These are phyloP conservation scores for Dolichopus griseipennis DNA, from an alignment of 2,888 invertebrate species.

Conservation along the genomic window DNA sequence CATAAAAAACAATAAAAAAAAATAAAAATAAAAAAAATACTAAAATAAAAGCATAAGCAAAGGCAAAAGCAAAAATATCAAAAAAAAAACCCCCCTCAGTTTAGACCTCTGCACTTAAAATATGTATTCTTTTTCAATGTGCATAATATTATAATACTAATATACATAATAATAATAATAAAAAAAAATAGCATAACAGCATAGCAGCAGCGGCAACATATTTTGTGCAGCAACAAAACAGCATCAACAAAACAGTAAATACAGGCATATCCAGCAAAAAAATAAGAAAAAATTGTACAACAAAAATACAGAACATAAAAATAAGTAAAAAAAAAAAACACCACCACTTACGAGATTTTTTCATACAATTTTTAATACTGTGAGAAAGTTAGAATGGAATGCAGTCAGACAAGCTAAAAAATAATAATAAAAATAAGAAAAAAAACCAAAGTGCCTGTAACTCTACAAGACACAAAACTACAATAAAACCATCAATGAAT, in stretches of 20 bases:
- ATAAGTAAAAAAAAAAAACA: slow-evolving; percentile 12
- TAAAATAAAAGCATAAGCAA: no score
- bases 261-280: slow-evolving; percentile 10
- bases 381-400: slow-evolving; percentile 45
- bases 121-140: no score
- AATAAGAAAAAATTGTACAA: not conserved
- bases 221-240: slow-evolving; percentile 9
- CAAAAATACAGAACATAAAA: not conserved
- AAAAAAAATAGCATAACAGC: not conserved
- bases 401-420: slow-evolving; percentile 37
- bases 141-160: not conserved
- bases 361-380: slow-evolving; percentile 29
- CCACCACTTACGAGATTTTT: slow-evolving; percentile 5
- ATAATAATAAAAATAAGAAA: slow-evolving; percentile 18
- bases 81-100: not conserved
- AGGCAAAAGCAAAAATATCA: no score
- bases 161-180: not conserved
- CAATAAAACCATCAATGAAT: slow-evolving; percentile 15
- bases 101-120: not conserved
- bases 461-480: slow-evolving; percentile 20
- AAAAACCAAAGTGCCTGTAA: slow-evolving; percentile 21
- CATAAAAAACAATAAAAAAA: not conserved
- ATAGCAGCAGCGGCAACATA: not conserved
- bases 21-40: no score
- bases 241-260: not conserved